Conservation (phyloP, 2,113 vertebrate genomes). For the Zosterops lateralis region DNA sequence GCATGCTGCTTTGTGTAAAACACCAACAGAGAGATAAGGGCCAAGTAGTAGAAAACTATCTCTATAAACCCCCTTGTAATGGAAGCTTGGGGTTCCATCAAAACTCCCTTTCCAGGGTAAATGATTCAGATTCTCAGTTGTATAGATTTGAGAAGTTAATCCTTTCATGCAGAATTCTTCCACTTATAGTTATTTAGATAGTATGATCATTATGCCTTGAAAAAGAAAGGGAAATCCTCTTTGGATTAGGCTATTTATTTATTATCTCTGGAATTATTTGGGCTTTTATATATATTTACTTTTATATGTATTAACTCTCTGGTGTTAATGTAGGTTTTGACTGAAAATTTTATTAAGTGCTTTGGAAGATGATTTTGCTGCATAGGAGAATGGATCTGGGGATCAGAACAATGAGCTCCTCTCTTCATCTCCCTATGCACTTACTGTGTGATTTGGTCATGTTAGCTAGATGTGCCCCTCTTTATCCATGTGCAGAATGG, state of each 20-base stretch:
- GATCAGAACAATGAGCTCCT: not conserved
- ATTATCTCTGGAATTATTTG: not conserved
- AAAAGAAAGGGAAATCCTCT: not conserved
- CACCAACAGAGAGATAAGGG: slow-evolving; percentile 8
- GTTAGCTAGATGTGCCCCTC: not conserved
- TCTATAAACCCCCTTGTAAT: not conserved
- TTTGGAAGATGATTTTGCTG: not conserved
- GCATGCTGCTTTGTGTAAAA: slow-evolving; percentile 7
- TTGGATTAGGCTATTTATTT: not conserved
- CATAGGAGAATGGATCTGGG: not conserved
- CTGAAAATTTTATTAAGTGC: not conserved
- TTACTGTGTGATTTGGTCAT: not conserved
- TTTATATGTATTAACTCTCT: not conserved
- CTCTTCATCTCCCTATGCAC: not conserved
- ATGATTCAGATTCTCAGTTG: not conserved
- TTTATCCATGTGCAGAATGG: not conserved
- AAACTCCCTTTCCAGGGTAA: not conserved
- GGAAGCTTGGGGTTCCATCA: not conserved
- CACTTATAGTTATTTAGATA: not conserved
- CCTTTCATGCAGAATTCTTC: not conserved
- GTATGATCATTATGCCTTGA: not conserved
- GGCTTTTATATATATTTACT: not conserved
- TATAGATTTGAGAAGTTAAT: not conserved
- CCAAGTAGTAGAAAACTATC: not conserved
- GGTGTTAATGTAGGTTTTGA: not conserved